phyloP scores from a whole-genome alignment of 2,113 vertebrate species.

The Hyla sarda region DNA sequence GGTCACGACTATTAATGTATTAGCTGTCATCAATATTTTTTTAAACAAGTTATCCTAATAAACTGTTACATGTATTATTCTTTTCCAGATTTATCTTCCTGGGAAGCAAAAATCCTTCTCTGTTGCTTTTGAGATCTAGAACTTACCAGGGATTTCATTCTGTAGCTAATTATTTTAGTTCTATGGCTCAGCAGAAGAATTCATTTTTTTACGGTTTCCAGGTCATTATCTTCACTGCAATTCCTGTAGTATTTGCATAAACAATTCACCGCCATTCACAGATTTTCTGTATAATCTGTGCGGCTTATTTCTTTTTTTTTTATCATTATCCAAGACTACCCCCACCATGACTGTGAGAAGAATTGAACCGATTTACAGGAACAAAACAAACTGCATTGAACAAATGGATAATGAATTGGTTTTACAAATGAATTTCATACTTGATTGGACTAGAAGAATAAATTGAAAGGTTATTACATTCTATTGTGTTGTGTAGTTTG shows the following conservation, averaged over 20 bases:
- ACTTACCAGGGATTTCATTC: not conserved
- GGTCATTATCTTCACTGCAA: slow-evolving; percentile 23
- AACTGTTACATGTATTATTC: not conserved
- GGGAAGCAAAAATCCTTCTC: not conserved
- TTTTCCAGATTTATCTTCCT: not conserved
- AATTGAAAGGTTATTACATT: slow-evolving; percentile 51
- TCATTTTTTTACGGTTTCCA: slow-evolving; percentile 10
- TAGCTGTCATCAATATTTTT: too few species aligned
- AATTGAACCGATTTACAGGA: slow-evolving; percentile 23
- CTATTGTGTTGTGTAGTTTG: slow-evolving; percentile 30
- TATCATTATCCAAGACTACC: slow-evolving; percentile 33
- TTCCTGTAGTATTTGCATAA: slow-evolving; percentile 20
- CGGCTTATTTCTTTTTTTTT: slow-evolving; percentile 15
- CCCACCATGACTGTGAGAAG: slow-evolving; percentile 7
- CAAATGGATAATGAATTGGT: slow-evolving; percentile 52
- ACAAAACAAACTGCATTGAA: slow-evolving; percentile 22
- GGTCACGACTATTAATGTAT: too few species aligned
- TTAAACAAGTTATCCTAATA: not conserved
- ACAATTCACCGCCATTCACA: slow-evolving; percentile 14
- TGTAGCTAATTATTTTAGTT: slow-evolving; percentile 34
- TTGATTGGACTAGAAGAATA: slow-evolving; percentile 52
- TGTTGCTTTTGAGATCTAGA: not conserved
- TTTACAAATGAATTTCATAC: slow-evolving; percentile 51
- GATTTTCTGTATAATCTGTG: slow-evolving; percentile 33
- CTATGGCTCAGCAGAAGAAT: not conserved